Conservation (phyloP, 2,888 invertebrate species). For the Lacanobia wlatinum region DNA sequence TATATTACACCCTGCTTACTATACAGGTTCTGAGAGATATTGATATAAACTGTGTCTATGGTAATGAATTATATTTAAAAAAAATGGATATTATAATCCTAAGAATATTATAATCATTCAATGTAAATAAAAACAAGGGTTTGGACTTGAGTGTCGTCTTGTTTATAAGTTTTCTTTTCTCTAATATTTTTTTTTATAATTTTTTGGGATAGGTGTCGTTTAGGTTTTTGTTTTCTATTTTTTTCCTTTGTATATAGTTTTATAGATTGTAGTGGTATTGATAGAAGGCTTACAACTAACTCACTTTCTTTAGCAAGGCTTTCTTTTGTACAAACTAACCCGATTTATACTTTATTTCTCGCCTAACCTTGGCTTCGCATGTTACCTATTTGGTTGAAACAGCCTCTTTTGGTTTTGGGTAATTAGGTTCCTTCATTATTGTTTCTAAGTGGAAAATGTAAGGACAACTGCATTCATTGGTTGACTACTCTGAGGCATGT, state of each 20-base stretch:
- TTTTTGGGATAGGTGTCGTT: conserved; percentile 2
- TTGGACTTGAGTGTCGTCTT: conserved; percentile 20
- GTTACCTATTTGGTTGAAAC: conserved; percentile 84
- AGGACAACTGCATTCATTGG: conserved; percentile 26
- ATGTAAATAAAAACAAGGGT: conserved; percentile 19
- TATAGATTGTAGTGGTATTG: conserved; percentile 26
- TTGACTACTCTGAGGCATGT: background rate
- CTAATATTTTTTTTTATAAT: background rate
- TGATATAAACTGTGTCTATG: conserved; percentile 35
- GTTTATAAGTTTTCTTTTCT: conserved; percentile 10
- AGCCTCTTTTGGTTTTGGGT: conserved; percentile 90
- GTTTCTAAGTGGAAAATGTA: conserved; percentile 29
- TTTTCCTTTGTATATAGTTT: conserved; percentile 40
- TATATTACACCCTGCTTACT: conserved; percentile 66
- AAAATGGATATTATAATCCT: background rate
- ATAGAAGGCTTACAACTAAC: conserved; percentile 60
- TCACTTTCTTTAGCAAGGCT: conserved; percentile 52
- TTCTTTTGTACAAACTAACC: conserved; percentile 51
- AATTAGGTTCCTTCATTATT: conserved; percentile 50
- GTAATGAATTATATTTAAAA: background rate
- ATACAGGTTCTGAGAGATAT: conserved; percentile 53
- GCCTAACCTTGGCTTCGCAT: conserved; percentile 81
- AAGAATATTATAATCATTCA: background rate
- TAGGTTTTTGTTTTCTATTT: conserved; percentile 15
- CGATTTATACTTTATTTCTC: conserved; percentile 29